Evolutionary conservation across 2,113 vertebrate genomes (phyloP).

Genomic region (Pimephales promelas): DNA sequence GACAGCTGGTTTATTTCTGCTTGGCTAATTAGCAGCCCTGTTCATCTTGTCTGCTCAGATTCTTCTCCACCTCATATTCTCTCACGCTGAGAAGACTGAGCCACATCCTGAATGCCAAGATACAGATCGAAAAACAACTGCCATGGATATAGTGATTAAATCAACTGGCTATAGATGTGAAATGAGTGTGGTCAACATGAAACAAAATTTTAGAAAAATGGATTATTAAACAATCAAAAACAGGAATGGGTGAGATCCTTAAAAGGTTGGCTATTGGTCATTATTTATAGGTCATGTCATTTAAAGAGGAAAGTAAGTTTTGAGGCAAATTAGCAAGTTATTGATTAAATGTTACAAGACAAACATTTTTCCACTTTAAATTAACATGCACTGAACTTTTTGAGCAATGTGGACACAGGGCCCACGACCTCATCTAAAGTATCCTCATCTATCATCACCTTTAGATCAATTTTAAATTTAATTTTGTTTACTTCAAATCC

Average conservation of each 20-base stretch:
- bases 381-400: not conserved
- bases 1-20: conserved; percentile 48
- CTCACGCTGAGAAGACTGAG: conserved; percentile 22
- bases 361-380: not conserved
- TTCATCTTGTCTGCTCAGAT: conserved; percentile 22
- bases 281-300: not conserved
- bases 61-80: conserved; percentile 25
- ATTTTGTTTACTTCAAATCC: no score
- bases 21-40: conserved; percentile 45
- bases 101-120: conserved; percentile 32
- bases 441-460: no score
- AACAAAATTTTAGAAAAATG: not conserved
- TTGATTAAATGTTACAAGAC: not conserved
- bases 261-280: not conserved
- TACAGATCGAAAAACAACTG: conserved; percentile 22
- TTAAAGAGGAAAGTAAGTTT: not conserved
- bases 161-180: not conserved
- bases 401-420: no score
- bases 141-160: not conserved
- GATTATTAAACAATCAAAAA: not conserved
- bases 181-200: not conserved
- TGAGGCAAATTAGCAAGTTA: not conserved
- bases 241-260: not conserved
- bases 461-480: no score
- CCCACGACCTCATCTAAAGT: no score